Base-by-base conservation (phyloP, 2,888 invertebrate species). In the Sminthurides aquaticus region DNA sequence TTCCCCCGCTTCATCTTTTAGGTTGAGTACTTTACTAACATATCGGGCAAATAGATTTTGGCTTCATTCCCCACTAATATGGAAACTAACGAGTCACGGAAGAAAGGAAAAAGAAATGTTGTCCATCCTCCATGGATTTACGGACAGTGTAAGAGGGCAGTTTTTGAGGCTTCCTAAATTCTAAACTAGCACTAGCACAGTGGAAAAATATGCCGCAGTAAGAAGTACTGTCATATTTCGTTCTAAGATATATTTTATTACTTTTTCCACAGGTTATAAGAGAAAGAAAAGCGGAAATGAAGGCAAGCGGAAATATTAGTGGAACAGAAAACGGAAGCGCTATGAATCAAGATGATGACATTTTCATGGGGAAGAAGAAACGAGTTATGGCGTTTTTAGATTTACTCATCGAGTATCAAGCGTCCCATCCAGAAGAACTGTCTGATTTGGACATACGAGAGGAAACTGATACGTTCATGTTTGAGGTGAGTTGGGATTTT, bases 371-470 rank as follows among this genome's bases (percentile, higher is more conserved):
- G 15, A 52, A 52, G 20, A 52, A 52, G 52, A 76, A 75, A 64
- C 74, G 75, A 29, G 75, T 79, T 24, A 70, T 79, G 34, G 82
- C 82, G 1, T 82, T 83, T 74, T 76, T 83, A 49, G 83, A 83
- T 75, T 74, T 82, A 68, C 74, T 83, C 11, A 76, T 83, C n/a
- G 78, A 80, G 70, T 86, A 90, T 57, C 66, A 67, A 55, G 87
- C 89, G 76, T 74, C 78, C 2, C 57, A 60, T 25, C 76, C 88
- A 11, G 60, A 58, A 26, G 57, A 34, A 29, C 85, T 90, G 69
- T 86, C 83, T 56, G 89, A 90, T 70, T 84, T 85, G 71, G 90
- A 90, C 79, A 89, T 91, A 68, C 89, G 89, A 78, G 89, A 90
- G 77, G 89, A 91, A 81, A 71, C 71, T 2, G 73, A 75, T 43